These are phyloP conservation scores for Gila robusta DNA, from an alignment of 2,797 vertebrate species.

Conservation along the genomic window DNA sequence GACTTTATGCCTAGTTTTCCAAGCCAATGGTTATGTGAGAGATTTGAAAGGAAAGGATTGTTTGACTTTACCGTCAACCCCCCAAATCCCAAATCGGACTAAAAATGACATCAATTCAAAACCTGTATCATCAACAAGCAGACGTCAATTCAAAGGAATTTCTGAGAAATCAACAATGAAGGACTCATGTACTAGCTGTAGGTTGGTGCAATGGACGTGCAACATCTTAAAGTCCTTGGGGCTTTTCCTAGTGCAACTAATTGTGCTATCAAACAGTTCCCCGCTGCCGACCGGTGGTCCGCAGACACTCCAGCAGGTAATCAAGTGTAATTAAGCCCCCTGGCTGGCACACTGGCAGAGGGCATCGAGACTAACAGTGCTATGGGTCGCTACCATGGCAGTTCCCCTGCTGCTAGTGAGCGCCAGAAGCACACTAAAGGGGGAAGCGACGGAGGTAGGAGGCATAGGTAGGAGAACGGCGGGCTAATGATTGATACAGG, in stretches of 20 bases:
- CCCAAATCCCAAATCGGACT: conserved; percentile 3
- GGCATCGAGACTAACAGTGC: conserved; percentile 45
- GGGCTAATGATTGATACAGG: conserved; percentile 47
- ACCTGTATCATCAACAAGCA: conserved; percentile 16
- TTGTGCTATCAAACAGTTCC: conserved; percentile 54
- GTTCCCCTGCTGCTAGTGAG: conserved; percentile 43
- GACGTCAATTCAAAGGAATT: conserved; percentile 26
- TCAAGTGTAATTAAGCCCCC: conserved; percentile 60
- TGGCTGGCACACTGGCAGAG: conserved; percentile 40
- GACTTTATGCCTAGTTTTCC: neutral
- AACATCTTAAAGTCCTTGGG: conserved; percentile 34
- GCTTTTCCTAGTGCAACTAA: conserved; percentile 51
- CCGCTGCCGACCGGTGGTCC: conserved; percentile 17
- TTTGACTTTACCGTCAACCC: conserved; percentile 6
- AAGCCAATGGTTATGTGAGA: neutral
- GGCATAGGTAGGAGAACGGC: conserved; percentile 29
- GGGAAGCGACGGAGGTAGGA: conserved; percentile 25
- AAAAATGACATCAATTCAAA: conserved; percentile 38
- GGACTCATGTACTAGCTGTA: neutral
- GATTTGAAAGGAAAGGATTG: neutral
- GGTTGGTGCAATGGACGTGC: conserved; percentile 42
- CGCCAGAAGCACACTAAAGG: conserved; percentile 20
- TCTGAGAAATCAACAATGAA: conserved; percentile 33
- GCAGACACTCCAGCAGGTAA: conserved; percentile 58
- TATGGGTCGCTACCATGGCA: conserved; percentile 57